Evolutionary conservation across 2,113 vertebrate species (phyloP), one percentile per base, ranked within the genome.

Genomic region (Girardinichthys multiradiatus): DNA sequence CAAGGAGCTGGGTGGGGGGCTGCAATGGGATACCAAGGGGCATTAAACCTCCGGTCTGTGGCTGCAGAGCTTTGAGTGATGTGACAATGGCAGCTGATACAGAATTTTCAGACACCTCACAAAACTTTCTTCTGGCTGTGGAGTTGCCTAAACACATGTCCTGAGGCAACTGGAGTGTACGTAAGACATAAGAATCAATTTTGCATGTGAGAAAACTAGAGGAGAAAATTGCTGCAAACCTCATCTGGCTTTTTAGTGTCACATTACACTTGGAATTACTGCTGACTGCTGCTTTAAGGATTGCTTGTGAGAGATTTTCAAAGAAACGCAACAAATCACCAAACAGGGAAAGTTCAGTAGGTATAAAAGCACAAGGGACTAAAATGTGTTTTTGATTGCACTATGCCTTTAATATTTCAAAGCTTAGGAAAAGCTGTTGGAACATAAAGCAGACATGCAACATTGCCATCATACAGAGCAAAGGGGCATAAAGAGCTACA

Each of bases 141-240:
- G 71, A 13, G 12, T 66, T 57, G 72, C 74, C 80, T 80, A 81
- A 91, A 87, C 77, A 80, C 35, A 71, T 77, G 74, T 81, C 87
- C 87, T 54, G 64, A 71, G 85, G 86, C 70, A 31, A 88, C 30
- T 51, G 37, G 45, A 15, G 19, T 8, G 48, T 2, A 31, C 84
- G 74, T 28, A 74, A 81, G 61, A 67, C 87, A 79, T 85, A 70
- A 79, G 83, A 84, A 72, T 80, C 57, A 35, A 72, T 70, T 83
- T 93, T 90, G 89, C 86, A 92, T 86, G 89, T 80, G 57, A 60
- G 54, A 21, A 24, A 73, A 75, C 62, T 67, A 61, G 82, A 59
- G 75, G 27, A 73, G 78, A 90, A 86, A 83, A 79, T 83, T 84
- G 84, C 69, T 79, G 62, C 69, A 70, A 72, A 64, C 45, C 60